Evolutionary conservation across 2,888 invertebrate genomes (phyloP).

Genomic region (Graphium colonna): DNA sequence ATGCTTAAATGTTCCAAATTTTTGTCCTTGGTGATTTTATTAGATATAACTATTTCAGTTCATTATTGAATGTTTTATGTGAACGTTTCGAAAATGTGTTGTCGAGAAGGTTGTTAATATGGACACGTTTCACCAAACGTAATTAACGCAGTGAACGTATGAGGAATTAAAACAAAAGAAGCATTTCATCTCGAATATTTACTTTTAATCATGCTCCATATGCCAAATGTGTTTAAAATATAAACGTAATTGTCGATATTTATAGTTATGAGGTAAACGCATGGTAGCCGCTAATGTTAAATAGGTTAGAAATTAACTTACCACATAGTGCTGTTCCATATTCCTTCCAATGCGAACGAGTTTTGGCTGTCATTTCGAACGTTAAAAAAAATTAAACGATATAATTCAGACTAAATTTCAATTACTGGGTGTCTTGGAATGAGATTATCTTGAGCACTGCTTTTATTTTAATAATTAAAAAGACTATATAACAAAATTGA

Average conservation of each 20-base stretch:
- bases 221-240: background rate
- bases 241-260: background rate
- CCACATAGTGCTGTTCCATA: slow-evolving; percentile 78
- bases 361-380: slow-evolving; percentile 73
- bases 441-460: slow-evolving; percentile 78
- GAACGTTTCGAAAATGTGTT: too few species aligned
- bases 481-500: slow-evolving; percentile 65
- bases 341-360: slow-evolving; percentile 80
- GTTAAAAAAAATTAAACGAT: slow-evolving; percentile 34
- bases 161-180: background rate
- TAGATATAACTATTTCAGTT: too few species aligned
- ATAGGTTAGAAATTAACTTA: slow-evolving; percentile 72
- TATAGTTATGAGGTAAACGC: slow-evolving; percentile 38
- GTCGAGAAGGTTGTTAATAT: background rate
- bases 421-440: slow-evolving; percentile 72
- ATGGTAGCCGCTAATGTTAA: slow-evolving; percentile 42
- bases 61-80: too few species aligned
- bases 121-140: slow-evolving; percentile 17
- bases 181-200: background rate
- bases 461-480: slow-evolving; percentile 53
- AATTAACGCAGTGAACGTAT: background rate
- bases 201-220: background rate
- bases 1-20: too few species aligned
- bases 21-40: too few species aligned
- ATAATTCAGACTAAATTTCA: slow-evolving; percentile 47